phyloP scores from a whole-genome alignment of 2,888 invertebrate species.

The Blastobasis lacticolella region DNA sequence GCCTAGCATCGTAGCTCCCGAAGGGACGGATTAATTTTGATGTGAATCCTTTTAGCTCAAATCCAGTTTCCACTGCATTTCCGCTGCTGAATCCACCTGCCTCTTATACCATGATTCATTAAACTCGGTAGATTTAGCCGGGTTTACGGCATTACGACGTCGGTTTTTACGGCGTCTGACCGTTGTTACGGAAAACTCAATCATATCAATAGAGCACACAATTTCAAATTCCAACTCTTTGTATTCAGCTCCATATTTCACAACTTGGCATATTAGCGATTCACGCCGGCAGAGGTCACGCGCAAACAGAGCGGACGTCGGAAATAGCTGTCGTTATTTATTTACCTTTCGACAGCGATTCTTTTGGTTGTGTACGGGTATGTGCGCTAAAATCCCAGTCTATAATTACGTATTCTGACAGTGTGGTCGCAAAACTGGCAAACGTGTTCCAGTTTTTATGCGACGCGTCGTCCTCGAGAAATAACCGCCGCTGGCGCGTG shows the following conservation, averaged over 20 bases:
- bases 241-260: conserved; percentile 26
- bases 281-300: conserved; percentile 22
- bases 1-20: too few species aligned
- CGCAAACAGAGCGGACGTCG: conserved; percentile 20
- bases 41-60: too few species aligned
- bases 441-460: conserved; percentile 59
- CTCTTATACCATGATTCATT: too few species aligned
- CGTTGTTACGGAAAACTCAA: conserved; percentile 1
- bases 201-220: conserved; percentile 8
- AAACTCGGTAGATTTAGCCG: too few species aligned
- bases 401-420: too few species aligned
- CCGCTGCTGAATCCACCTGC: too few species aligned
- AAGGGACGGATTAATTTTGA: too few species aligned
- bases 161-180: conserved; percentile 1
- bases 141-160: not conserved
- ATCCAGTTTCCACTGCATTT: too few species aligned
- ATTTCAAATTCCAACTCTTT: conserved; percentile 21
- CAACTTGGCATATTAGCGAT: conserved; percentile 25
- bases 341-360: not conserved
- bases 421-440: conserved; percentile 20
- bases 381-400: not conserved
- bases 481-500: conserved; percentile 43
- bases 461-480: conserved; percentile 55
- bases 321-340: too few species aligned
- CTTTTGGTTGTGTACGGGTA: not conserved